These are phyloP conservation scores for Aporophyla nigra DNA, from an alignment of 2,888 invertebrate species.

Conservation along the genomic window DNA sequence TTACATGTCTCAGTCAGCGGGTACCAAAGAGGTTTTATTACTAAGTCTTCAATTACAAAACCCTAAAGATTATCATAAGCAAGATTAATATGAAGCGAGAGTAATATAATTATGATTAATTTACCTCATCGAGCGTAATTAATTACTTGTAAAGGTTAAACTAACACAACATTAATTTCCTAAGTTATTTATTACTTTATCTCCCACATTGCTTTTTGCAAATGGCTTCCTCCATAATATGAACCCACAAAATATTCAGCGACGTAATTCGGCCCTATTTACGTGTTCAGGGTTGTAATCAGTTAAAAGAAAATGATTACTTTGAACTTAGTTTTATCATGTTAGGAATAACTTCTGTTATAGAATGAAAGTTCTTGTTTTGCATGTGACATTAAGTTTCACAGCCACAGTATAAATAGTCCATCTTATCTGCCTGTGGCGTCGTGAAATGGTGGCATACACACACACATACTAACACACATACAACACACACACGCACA, in stretches of 20 bases:
- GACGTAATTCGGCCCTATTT: slow-evolving; percentile 1
- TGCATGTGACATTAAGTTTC: background rate
- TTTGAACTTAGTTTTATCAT: slow-evolving; percentile 7
- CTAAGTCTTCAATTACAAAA: background rate
- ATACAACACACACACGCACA: too few relatives aligned
- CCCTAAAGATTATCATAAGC: background rate
- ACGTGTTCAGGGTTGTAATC: slow-evolving; percentile 15
- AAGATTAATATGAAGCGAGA: background rate
- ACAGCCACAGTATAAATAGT: too few relatives aligned
- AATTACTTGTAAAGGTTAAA: slow-evolving; percentile 11
- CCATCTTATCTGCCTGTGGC: too few relatives aligned
- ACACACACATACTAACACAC: too few relatives aligned
- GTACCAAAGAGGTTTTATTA: too few relatives aligned
- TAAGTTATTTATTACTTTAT: slow-evolving; percentile 22
- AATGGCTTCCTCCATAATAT: slow-evolving; percentile 26
- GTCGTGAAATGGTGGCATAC: too few relatives aligned
- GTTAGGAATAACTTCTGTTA: slow-evolving; percentile 8
- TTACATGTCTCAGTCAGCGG: background rate
- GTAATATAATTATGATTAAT: slow-evolving; percentile 4
- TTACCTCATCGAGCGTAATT: background rate
- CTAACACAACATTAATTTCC: background rate
- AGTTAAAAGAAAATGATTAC: slow-evolving; percentile 5
- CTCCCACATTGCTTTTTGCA: slow-evolving; percentile 12
- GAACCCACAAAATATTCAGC: background rate
- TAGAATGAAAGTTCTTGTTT: background rate